Conservation (phyloP, 2,888 invertebrate species). For the Sinhomidia bicolor region DNA sequence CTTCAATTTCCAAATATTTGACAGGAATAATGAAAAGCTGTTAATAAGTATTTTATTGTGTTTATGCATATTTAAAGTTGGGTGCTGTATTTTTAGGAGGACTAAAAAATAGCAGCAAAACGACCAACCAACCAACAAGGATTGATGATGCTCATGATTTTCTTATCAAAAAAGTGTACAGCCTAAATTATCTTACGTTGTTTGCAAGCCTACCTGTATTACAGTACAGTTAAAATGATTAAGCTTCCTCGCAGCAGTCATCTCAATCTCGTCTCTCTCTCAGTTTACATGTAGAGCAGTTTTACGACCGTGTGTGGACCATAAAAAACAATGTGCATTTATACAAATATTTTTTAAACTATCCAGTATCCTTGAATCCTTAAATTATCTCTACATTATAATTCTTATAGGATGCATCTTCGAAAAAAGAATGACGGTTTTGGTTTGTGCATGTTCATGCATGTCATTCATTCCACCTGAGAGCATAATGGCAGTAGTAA, state of each 20-base stretch:
- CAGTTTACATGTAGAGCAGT: too few species aligned
- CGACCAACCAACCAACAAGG: too few species aligned
- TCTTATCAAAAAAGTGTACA: too few species aligned
- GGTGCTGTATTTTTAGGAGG: too few species aligned
- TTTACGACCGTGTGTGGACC: not conserved
- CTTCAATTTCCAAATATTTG: not conserved
- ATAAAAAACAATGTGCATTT: not conserved
- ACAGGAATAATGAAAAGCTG: not conserved
- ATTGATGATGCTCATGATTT: not conserved
- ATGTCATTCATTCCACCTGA: not conserved
- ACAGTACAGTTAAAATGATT: not conserved
- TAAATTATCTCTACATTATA: not conserved
- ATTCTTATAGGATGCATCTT: not conserved
- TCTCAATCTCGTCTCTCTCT: too few species aligned
- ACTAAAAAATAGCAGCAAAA: too few species aligned
- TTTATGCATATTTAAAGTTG: too few species aligned
- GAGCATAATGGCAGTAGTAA: too few species aligned
- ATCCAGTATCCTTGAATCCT: conserved; percentile 36
- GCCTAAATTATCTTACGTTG: too few species aligned
- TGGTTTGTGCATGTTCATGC: not conserved
- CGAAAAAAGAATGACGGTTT: not conserved
- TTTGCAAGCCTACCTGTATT: too few species aligned
- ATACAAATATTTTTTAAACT: not conserved
- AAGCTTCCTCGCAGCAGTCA: not conserved
- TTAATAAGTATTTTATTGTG: not conserved